These are phyloP conservation scores for Melanotaenia duboulayi DNA, from an alignment of 2,113 vertebrate genomes.

Conservation along the genomic window DNA sequence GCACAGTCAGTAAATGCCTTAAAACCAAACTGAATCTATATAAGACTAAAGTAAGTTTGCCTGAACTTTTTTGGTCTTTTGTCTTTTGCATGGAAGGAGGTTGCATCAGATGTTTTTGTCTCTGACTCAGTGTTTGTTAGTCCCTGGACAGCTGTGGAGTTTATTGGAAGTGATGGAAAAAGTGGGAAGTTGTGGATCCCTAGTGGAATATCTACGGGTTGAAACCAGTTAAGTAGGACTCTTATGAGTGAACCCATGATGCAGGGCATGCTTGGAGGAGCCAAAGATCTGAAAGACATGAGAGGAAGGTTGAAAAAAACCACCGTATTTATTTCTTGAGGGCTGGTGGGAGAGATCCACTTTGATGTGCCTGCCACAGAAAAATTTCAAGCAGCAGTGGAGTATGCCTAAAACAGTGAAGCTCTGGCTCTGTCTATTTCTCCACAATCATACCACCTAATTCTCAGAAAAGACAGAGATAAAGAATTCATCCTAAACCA, in stretches of 20 bases:
- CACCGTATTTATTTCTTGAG: constrained; percentile 50
- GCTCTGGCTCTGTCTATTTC: constrained; percentile 26
- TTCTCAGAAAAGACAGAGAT: constrained; percentile 19
- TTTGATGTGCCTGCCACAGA: constrained; percentile 69
- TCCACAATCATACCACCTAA: constrained; percentile 3
- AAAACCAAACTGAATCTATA: constrained; percentile 51
- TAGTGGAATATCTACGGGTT: constrained; percentile 20
- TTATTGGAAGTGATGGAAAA: constrained; percentile 28
- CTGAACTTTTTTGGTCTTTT: background rate
- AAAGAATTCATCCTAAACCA: constrained; percentile 33
- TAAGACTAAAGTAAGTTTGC: constrained; percentile 1
- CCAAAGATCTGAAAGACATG: constrained; percentile 48
- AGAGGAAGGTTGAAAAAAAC: constrained; percentile 13
- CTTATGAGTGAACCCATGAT: constrained; percentile 20
- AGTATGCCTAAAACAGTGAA: constrained; percentile 39
- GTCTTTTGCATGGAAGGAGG: constrained; percentile 26
- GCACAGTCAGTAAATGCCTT: constrained; percentile 75
- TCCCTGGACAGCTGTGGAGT: background rate
- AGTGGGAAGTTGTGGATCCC: constrained; percentile 21
- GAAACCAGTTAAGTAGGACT: constrained; percentile 33
- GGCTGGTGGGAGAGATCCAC: constrained; percentile 57
- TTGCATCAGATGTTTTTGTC: constrained; percentile 22
- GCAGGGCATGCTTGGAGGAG: constrained; percentile 31
- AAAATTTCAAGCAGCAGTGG: constrained; percentile 52
- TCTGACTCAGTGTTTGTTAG: constrained; percentile 6